A percentile compares a stretch with the other conserved stretches of the same genome.
Conservation (phyloP, 2,888 invertebrate species). For the Dryococelus australis region DNA sequence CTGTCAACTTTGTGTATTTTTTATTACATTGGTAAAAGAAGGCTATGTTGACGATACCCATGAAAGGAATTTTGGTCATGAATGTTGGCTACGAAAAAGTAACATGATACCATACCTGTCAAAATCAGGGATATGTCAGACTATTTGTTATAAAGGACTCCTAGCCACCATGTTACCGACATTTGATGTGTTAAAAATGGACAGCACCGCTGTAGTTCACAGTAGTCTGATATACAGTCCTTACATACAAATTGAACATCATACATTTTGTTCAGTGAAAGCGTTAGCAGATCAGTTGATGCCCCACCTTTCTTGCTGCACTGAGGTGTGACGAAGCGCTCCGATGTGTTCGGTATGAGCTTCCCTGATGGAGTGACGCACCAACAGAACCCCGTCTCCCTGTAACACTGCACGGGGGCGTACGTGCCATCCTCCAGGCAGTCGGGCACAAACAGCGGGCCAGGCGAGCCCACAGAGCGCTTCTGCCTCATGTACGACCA, state of each 20-base stretch:
- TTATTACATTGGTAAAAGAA: too few species aligned
- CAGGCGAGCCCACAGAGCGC: conserved; percentile 57
- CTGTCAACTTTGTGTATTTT: too few species aligned
- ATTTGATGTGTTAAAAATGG: too few species aligned
- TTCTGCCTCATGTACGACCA: conserved; percentile 53
- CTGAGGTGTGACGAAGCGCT: conserved; percentile 72
- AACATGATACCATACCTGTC: too few species aligned
- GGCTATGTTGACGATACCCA: too few species aligned
- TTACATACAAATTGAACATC: too few species aligned
- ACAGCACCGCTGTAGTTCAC: background rate
- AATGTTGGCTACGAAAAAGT: too few species aligned
- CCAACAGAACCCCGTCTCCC: conserved; percentile 82
- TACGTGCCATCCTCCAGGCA: conserved; percentile 87
- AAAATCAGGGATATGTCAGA: too few species aligned
- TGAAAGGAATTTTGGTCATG: too few species aligned
- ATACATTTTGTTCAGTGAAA: background rate
- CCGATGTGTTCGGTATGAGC: conserved; percentile 82
- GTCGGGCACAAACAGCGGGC: conserved; percentile 72
- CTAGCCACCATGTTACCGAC: too few species aligned
- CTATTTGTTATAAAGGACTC: too few species aligned
- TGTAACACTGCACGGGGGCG: conserved; percentile 85
- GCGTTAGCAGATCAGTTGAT: background rate
- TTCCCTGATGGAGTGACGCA: conserved; percentile 87
- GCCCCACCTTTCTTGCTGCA: conserved; percentile 61
- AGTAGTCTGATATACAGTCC: too few species aligned